Evolutionary conservation across 2,888 invertebrate genomes (phyloP).

Genomic region (Mimas tiliae): DNA sequence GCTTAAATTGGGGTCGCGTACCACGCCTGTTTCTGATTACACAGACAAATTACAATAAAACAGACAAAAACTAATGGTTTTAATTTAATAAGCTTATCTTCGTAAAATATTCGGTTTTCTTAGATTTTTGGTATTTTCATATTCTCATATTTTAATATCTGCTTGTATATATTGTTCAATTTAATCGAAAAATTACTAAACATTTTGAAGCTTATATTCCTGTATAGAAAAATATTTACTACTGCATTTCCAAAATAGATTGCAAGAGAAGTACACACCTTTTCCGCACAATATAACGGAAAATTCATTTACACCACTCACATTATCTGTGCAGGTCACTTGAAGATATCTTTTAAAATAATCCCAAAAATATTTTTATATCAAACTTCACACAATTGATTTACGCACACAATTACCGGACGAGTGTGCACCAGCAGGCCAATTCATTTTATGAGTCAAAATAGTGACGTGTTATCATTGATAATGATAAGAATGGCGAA

Average conservation of each 20-base stretch:
- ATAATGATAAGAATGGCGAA: slow-evolving; percentile 67
- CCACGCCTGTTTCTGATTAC: slow-evolving; percentile 53
- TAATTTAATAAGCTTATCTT: too few relatives aligned
- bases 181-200: not conserved
- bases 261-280: slow-evolving; percentile 23
- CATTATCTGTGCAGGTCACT: slow-evolving; percentile 43
- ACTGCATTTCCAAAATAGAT: not conserved
- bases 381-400: slow-evolving; percentile 32
- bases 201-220: not conserved
- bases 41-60: slow-evolving; percentile 10
- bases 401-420: slow-evolving; percentile 36
- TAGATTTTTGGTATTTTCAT: too few relatives aligned
- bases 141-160: not conserved
- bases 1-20: slow-evolving; percentile 74
- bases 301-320: slow-evolving; percentile 28
- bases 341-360: slow-evolving; percentile 29
- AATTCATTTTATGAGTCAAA: slow-evolving; percentile 73
- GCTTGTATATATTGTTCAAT: not conserved
- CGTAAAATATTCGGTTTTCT: too few relatives aligned
- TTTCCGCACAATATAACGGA: slow-evolving; percentile 3
- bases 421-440: slow-evolving; percentile 55
- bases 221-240: not conserved
- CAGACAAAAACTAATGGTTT: not conserved
- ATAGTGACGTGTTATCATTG: slow-evolving; percentile 71
- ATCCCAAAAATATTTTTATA: slow-evolving; percentile 31